These are phyloP conservation scores for Choreutis nemorana DNA, from an alignment of 2,888 invertebrate species.

Conservation along the genomic window DNA sequence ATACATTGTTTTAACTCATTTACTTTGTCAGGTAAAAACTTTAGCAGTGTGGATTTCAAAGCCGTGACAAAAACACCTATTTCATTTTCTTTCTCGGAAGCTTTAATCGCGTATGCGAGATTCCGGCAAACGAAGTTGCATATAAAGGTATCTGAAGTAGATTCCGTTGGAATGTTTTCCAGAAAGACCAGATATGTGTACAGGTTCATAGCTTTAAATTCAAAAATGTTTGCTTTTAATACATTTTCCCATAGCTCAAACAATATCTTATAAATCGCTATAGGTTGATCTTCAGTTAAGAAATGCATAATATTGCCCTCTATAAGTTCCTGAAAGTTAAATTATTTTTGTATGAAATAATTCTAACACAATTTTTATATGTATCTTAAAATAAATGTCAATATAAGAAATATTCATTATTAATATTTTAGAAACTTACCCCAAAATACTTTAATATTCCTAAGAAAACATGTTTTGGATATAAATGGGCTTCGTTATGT, in stretches of 20 bases:
- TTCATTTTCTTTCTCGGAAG: constrained; percentile 26
- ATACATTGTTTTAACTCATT: constrained; percentile 51
- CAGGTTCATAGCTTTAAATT: constrained; percentile 61
- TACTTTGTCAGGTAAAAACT: constrained; percentile 42
- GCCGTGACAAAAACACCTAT: constrained; percentile 37
- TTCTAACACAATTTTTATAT: background rate
- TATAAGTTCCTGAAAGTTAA: constrained; percentile 30
- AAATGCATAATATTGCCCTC: constrained; percentile 36
- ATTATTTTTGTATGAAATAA: background rate
- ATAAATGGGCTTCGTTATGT: constrained; percentile 37
- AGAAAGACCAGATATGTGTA: constrained; percentile 65
- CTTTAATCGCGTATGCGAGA: constrained; percentile 57
- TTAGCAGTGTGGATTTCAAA: constrained; percentile 42
- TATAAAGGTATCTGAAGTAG: constrained; percentile 58
- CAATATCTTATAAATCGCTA: constrained; percentile 61
- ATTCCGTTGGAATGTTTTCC: constrained; percentile 37
- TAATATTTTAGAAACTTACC: constrained; percentile 22
- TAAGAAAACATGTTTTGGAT: constrained; percentile 35
- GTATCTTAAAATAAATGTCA: no score
- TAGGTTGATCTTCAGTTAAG: constrained; percentile 48
- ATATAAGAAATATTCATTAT: background rate
- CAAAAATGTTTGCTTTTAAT: constrained; percentile 42
- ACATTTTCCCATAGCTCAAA: constrained; percentile 55
- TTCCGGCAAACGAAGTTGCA: constrained; percentile 64
- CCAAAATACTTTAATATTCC: constrained; percentile 52